Percentiles rank a stretch among this genome's conserved stretches.
These are phyloP conservation scores for Drosophila kuntzei DNA, from an alignment of 2,888 invertebrate genomes.

Conservation along the genomic window DNA sequence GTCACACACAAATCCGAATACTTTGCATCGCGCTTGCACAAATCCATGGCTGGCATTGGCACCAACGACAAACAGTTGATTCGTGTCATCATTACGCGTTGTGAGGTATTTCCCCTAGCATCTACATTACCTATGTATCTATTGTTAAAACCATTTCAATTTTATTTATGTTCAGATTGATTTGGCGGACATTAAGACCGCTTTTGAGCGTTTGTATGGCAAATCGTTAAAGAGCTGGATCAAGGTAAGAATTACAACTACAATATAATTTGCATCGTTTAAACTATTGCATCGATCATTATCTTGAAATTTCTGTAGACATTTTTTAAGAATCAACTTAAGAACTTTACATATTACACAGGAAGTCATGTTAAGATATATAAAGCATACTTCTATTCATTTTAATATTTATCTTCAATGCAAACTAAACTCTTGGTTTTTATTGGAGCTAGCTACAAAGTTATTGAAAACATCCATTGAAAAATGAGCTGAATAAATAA, in stretches of 20 bases:
- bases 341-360: too few species aligned
- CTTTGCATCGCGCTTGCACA: conserved; percentile 94
- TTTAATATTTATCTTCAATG: too few species aligned
- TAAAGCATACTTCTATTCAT: too few species aligned
- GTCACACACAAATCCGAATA: conserved; percentile 92
- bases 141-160: neutral
- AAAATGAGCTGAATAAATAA: neutral
- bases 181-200: conserved; percentile 93
- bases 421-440: neutral
- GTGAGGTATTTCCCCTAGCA: conserved; percentile 86
- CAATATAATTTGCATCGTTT: neutral
- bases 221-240: conserved; percentile 92
- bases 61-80: conserved; percentile 95
- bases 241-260: conserved; percentile 86
- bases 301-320: neutral
- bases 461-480: too few species aligned
- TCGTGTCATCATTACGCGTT: conserved; percentile 92
- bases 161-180: conserved; percentile 87
- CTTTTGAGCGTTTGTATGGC: conserved; percentile 91
- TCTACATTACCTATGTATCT: neutral
- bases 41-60: conserved; percentile 95
- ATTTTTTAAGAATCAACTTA: too few species aligned
- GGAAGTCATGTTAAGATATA: too few species aligned
- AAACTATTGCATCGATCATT: too few species aligned
- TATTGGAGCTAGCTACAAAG: too few species aligned